Percentiles rank a stretch among this genome's conserved stretches.
Evolutionary conservation across 1,140 invertebrate species (phyloP).

Genomic region (Limonius californicus): DNA sequence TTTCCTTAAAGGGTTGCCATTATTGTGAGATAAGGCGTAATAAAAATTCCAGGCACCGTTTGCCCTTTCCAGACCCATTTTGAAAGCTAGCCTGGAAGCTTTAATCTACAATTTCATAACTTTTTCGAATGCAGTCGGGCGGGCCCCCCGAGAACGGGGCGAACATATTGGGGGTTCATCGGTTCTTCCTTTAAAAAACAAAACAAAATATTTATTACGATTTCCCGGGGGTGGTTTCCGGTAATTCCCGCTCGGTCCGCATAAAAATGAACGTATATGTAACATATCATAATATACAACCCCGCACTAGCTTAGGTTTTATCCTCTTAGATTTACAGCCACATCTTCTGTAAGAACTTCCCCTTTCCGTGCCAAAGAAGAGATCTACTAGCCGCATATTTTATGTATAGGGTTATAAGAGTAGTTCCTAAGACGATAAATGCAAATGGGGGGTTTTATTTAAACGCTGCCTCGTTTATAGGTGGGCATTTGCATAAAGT

Average conservation of each 20-base stretch:
- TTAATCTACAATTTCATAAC: no score
- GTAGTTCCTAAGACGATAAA: conserved; percentile 8
- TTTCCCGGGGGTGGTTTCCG: neutral
- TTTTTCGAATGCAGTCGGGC: no score
- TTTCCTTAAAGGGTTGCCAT: no score
- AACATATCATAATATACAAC: conserved; percentile 8
- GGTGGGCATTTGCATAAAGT: conserved; percentile 4
- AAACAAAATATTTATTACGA: conserved; percentile 1
- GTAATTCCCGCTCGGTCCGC: neutral
- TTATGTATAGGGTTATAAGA: conserved; percentile 10
- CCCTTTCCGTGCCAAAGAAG: neutral
- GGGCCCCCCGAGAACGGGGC: no score
- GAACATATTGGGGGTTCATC: no score
- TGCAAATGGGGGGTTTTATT: conserved; percentile 9
- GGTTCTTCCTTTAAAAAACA: neutral
- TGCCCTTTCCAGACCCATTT: no score
- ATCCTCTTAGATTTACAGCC: conserved; percentile 6
- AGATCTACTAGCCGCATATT: conserved; percentile 6
- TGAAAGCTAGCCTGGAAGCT: no score
- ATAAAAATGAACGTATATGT: conserved; percentile 8
- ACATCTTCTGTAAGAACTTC: conserved; percentile 8
- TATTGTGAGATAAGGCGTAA: no score
- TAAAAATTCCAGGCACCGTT: no score
- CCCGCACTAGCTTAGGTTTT: conserved; percentile 8
- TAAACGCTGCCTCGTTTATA: conserved; percentile 8